Base-by-base conservation (phyloP, 2,113 vertebrate species). In the Sturnira hondurensis region DNA sequence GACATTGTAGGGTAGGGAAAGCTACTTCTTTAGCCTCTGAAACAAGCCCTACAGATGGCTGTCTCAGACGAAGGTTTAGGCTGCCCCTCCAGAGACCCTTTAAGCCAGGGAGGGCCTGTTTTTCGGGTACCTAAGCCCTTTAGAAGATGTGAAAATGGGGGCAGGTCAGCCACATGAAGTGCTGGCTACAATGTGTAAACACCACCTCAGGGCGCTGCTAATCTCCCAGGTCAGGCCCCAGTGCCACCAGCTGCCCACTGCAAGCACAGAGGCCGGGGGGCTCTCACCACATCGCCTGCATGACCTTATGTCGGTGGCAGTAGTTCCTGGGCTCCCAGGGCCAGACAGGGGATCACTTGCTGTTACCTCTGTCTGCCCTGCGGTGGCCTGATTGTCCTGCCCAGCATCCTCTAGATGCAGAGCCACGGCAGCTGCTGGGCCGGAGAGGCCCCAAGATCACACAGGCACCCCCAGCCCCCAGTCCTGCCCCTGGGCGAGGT, bases 401-500 rank as follows among this genome's bases (percentile, higher is more conserved):
- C 81, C 41, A 36, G 45, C 20, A 38, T 87, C 80, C 22, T 28
- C 67, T 41, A n/a, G 20, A 70, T 56, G 20, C 50, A 41, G 56
- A 96, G 81, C 88, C 17, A 1, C 24, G 7, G 22, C 33, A 2
- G n/a, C 50, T 65, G 54, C 82, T 0, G 5, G 77, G 74, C 67
- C 82, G 50, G 41, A 83, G 93, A 24, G 63, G 47, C 94, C 56
- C 52, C 0, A 0, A 73, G 58, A 82, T 93, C 91, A 63, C 28
- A 15, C 67, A 65, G 70, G 78, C 88, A 97, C 95, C 98, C 97
- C 96, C 1, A 54, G 96, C 97, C 97, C 98, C 97, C 92, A 96
- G 94, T 96, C 89, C 93, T 96, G 98, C 97, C 95, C 45, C 91
- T 16, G 82, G 96, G 93, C 89, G 97, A 97, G 98, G 98, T 98